Percentiles rank a stretch among this genome's conserved stretches.
Evolutionary conservation across 2,113 vertebrate genomes (phyloP).

Genomic region (Colinus virginianus): DNA sequence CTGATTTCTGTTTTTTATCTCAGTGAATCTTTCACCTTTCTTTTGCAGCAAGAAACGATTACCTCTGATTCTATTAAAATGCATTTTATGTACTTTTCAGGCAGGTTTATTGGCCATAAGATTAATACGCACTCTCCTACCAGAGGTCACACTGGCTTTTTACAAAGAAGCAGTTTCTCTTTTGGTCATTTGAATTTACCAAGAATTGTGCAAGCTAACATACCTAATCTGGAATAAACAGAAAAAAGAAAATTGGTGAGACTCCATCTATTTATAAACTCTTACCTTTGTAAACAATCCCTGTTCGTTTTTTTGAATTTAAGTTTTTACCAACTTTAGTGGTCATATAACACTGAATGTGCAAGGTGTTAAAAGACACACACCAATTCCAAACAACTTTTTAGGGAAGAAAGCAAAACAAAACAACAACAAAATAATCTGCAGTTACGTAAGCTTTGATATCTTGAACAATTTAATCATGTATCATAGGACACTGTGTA

Average conservation of each 20-base stretch:
- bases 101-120: conserved; percentile 29
- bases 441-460: neutral
- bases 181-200: neutral
- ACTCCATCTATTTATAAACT: neutral
- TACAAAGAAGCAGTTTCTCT: conserved; percentile 17
- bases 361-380: neutral
- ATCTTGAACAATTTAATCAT: neutral
- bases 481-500: neutral
- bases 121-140: conserved; percentile 36
- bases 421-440: neutral
- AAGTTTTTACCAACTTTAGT: neutral
- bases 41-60: conserved; percentile 27
- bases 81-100: conserved; percentile 39
- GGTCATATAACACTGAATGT: neutral
- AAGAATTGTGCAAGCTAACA: conserved; percentile 15
- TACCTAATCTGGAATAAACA: neutral
- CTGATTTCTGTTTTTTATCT: neutral
- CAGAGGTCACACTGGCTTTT: conserved; percentile 1
- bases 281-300: neutral
- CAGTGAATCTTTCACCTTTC: conserved; percentile 15
- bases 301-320: neutral
- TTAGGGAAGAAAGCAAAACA: neutral
- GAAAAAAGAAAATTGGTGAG: neutral
- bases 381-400: neutral
- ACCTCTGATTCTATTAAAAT: conserved; percentile 23